Conservation (phyloP, 1,140 invertebrate genomes). For the Drosophila funebris region DNA sequence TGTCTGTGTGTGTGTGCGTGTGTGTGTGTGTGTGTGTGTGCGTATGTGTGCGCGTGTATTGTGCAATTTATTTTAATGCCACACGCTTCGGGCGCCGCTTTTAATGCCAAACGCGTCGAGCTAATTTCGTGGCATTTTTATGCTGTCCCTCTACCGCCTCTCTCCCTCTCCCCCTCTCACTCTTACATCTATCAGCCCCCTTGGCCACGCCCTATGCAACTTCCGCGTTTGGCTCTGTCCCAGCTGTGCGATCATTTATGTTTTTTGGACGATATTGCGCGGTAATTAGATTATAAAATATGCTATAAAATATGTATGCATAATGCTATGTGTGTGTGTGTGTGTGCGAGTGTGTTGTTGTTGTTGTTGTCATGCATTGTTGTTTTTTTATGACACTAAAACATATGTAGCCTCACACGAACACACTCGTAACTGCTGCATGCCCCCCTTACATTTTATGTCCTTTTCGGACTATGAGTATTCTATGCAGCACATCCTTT, state of each 20-base stretch:
- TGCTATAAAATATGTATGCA: constrained; percentile 74
- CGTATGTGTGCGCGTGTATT: constrained; percentile 49
- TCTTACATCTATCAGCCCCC: constrained; percentile 6
- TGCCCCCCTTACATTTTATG: constrained; percentile 39
- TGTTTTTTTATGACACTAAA: constrained; percentile 71
- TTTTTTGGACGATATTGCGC: constrained; percentile 63
- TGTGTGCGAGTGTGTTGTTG: not conserved
- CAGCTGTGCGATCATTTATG: constrained; percentile 77
- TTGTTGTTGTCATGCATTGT: constrained; percentile 63
- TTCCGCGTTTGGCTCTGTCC: constrained; percentile 40
- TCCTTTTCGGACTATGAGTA: constrained; percentile 23
- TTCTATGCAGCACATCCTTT: constrained; percentile 48
- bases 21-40: not conserved
- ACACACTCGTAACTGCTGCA: constrained; percentile 29
- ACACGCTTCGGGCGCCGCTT: constrained; percentile 74
- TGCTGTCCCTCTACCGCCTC: constrained; percentile 22
- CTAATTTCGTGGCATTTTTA: constrained; percentile 80
- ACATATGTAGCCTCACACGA: constrained; percentile 58
- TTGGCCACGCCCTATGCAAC: constrained; percentile 23
- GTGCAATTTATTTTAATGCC: constrained; percentile 79
- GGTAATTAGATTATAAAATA: constrained; percentile 82
- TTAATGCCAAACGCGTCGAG: constrained; percentile 77
- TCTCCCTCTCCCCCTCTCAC: not conserved
- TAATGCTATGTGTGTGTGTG: not conserved
- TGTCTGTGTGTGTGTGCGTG: constrained; percentile 1